These are phyloP conservation scores for Anomalospiza imberbis DNA, from an alignment of 2,797 vertebrate species.

Conservation along the genomic window DNA sequence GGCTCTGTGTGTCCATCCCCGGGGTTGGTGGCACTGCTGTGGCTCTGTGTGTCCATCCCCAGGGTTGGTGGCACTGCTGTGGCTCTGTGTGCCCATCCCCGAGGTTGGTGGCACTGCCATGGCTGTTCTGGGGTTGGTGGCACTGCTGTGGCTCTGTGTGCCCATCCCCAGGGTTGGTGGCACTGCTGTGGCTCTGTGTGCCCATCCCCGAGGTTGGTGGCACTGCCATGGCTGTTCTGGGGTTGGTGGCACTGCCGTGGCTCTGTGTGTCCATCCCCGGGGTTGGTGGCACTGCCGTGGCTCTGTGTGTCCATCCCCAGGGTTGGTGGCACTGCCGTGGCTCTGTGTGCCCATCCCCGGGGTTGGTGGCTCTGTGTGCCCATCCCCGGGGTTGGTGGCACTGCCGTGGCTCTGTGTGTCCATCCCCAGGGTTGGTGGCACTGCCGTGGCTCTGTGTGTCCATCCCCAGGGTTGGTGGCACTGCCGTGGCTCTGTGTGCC, in stretches of 20 bases:
- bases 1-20: background rate
- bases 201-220: too few relatives aligned
- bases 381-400: too few relatives aligned
- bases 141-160: fast-evolving
- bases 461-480: background rate
- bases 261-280: background rate
- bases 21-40: background rate
- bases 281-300: fast-evolving
- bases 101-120: background rate
- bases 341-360: too few relatives aligned
- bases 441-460: background rate
- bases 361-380: background rate
- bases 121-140: too few relatives aligned
- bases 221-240: too few relatives aligned
- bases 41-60: background rate
- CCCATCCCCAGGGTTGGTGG: fast-evolving
- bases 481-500: background rate
- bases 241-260: background rate
- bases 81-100: too few relatives aligned
- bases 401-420: background rate
- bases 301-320: too few relatives aligned
- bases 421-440: background rate
- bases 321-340: too few relatives aligned
- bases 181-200: fast-evolving
- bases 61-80: fast-evolving